Evolutionary conservation across 2,113 vertebrate species (phyloP).

Genomic region (Phylloscopus trochilus): DNA sequence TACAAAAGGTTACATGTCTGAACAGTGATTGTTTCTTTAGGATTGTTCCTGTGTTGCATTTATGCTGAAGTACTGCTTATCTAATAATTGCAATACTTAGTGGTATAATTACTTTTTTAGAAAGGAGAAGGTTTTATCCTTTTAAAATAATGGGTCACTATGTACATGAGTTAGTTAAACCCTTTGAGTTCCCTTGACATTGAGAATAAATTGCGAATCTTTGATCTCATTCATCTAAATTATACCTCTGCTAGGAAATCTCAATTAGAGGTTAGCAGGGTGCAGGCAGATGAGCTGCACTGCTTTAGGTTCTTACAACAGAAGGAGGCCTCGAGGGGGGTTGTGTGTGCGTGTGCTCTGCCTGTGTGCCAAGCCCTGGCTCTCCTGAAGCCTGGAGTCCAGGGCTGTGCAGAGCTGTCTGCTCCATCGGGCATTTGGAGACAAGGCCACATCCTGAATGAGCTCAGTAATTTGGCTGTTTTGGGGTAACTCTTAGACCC

Average conservation of each 20-base stretch:
- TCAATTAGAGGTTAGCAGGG: not conserved
- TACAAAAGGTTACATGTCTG: not conserved
- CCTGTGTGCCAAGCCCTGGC: not conserved
- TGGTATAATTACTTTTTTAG: not conserved
- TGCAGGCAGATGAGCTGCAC: not conserved
- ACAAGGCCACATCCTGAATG: no score
- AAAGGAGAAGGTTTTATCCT: not conserved
- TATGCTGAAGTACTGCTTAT: not conserved
- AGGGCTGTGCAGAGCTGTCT: not conserved
- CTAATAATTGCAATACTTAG: not conserved
- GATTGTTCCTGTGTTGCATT: not conserved
- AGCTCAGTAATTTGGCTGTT: not conserved
- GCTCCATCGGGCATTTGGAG: rapidly evolving
- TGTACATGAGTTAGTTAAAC: not conserved
- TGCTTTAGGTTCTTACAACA: not conserved
- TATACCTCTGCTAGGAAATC: not conserved
- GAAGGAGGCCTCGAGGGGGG: not conserved
- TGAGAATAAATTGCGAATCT: not conserved
- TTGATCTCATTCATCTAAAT: not conserved
- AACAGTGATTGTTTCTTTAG: not conserved
- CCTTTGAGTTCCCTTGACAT: not conserved
- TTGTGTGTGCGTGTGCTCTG: not conserved
- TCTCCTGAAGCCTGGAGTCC: not conserved
- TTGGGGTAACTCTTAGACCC: no score
- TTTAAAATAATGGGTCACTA: not conserved